Evolutionary conservation across 2,888 invertebrate species (phyloP).

Genomic region (Cryptocephalus primarius): DNA sequence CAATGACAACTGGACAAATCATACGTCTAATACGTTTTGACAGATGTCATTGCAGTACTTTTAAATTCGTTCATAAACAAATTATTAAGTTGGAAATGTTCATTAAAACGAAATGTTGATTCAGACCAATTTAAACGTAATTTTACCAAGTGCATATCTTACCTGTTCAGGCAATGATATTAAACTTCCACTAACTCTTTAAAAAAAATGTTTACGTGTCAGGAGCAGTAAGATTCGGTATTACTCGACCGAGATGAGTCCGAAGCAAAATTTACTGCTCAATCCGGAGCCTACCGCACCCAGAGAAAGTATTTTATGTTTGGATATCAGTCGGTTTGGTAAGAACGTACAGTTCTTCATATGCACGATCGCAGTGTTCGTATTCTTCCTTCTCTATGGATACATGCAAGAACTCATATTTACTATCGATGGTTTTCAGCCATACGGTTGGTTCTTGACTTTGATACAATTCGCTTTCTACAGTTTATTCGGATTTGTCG

Average conservation of each 20-base stretch:
- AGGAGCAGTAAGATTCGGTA: no score
- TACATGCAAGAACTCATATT: constrained; percentile 89
- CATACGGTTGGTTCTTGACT: constrained; percentile 87
- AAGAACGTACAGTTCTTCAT: constrained; percentile 60
- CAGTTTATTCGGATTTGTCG: constrained; percentile 65
- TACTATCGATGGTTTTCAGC: constrained; percentile 76
- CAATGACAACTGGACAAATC: no score
- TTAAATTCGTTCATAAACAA: no score
- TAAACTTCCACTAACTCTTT: no score
- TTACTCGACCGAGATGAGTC: not conserved
- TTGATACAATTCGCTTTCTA: constrained; percentile 85
- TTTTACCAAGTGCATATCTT: no score
- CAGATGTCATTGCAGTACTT: no score
- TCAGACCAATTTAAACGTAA: no score
- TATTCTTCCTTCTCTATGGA: constrained; percentile 83
- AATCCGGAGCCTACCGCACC: constrained; percentile 28
- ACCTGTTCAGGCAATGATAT: no score
- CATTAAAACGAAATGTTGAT: no score
- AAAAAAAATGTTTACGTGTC: no score
- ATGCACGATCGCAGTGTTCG: constrained; percentile 70
- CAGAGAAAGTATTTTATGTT: constrained; percentile 58
- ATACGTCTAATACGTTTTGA: no score
- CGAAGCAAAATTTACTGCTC: constrained; percentile 10
- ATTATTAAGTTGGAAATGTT: no score
- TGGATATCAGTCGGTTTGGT: constrained; percentile 58